Base-by-base conservation (phyloP, 2,888 invertebrate genomes). In the Spodoptera picta region DNA sequence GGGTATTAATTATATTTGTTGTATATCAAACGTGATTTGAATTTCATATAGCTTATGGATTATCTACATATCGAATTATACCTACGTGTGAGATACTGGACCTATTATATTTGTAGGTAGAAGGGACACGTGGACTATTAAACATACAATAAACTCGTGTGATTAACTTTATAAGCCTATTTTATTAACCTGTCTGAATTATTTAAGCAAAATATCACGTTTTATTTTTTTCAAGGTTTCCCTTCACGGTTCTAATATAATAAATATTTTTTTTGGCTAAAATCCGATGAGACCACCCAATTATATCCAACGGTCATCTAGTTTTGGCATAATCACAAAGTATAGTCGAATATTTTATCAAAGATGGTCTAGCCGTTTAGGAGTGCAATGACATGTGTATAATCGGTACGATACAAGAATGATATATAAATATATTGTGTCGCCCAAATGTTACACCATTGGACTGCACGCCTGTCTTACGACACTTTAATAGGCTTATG, bases 11-110 rank as follows among this genome's bases (percentile, higher is more conserved):
- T 60, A 56, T 60, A 56, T 60, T 72, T 63, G 46, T 60, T 65
- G 43, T 49, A 56, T 55, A 42, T 48, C 1, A 53, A 51, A 67
- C 31, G 47, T 57, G 57, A 45, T 57, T 72, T 59, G 67, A 63
- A 60, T 67, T 60, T 51, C 11, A 60, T 63, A 46, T 68, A 45
- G 36, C 3, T 49, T 47, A 49, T 31, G 24, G n/a, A 48, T 58
- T 47, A 59, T 63, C 23, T 58, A 48, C 48, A 53, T 65, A 60
- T 19, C 45, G 44, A 44, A 44, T 9, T 58, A 43, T 31, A 50
- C 14, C 14, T 14, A 14, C 42, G n/a, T 46, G 54, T 54, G 11
- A 50, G 23, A 19, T 31, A 59, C 41, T 23, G 27, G 42, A 45
- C 3, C 3, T 9, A 50, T 12, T 51, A 55, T 24, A n/a, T 47